Percentiles rank a stretch among this genome's conserved stretches.
phyloP scores from a whole-genome alignment of 2,888 invertebrate species.

The Sphinx pinastri region DNA sequence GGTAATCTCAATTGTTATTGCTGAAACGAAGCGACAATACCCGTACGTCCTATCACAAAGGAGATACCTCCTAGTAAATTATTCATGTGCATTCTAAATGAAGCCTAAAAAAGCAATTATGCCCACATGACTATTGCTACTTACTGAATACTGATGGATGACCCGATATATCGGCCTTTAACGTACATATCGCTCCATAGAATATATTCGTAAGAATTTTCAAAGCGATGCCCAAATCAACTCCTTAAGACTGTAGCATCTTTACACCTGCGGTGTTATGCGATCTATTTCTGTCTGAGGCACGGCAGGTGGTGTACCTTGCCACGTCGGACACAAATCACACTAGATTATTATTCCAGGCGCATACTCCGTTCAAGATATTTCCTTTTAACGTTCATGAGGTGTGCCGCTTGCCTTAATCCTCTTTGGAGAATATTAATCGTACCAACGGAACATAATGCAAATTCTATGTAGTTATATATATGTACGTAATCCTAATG shows the following conservation, averaged over 20 bases:
- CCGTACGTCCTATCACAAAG: too few relatives aligned
- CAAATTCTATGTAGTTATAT: constrained; percentile 17
- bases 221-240: neutral
- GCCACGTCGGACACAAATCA: constrained; percentile 6
- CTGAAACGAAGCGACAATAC: too few relatives aligned
- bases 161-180: too few relatives aligned
- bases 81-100: too few relatives aligned
- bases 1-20: too few relatives aligned
- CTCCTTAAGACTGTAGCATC: neutral
- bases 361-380: constrained; percentile 14
- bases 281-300: constrained; percentile 5
- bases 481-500: neutral
- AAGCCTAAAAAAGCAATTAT: too few relatives aligned
- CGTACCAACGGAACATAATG: constrained; percentile 29
- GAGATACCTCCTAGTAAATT: too few relatives aligned
- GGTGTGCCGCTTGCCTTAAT: neutral
- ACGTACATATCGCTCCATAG: too few relatives aligned
- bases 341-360: constrained; percentile 1
- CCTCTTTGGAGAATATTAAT: constrained; percentile 41
- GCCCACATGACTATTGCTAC: too few relatives aligned
- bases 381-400: constrained; percentile 16
- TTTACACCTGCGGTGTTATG: neutral
- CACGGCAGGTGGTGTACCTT: neutral
- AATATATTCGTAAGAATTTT: too few relatives aligned
- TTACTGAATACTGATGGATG: too few relatives aligned